Percentiles rank a stretch among this genome's conserved stretches.
Evolutionary conservation across 2,888 invertebrate species (phyloP).

Genomic region (Apodemia mormo): DNA sequence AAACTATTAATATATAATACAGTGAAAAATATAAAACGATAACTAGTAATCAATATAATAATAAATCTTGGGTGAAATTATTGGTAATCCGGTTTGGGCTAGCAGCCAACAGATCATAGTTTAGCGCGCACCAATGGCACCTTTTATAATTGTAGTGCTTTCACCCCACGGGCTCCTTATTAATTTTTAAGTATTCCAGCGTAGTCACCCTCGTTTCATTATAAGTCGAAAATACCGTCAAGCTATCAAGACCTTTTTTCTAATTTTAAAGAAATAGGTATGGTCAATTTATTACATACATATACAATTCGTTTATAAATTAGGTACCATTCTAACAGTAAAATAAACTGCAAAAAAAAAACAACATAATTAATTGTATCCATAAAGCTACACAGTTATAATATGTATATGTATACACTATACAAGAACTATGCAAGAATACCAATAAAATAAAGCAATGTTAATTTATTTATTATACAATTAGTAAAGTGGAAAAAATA

Average conservation of each 20-base stretch:
- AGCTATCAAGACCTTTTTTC: not conserved
- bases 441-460: too few relatives aligned
- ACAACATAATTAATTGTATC: too few relatives aligned
- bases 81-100: not conserved
- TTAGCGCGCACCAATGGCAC: not conserved
- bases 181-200: conserved; percentile 6
- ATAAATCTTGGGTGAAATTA: not conserved
- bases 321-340: too few relatives aligned
- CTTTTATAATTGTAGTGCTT: conserved; percentile 9
- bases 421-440: too few relatives aligned
- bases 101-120: conserved; percentile 9
- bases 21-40: not conserved
- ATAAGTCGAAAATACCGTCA: not conserved
- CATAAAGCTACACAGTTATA: too few relatives aligned
- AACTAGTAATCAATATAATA: not conserved
- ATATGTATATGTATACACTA: too few relatives aligned
- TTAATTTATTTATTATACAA: too few relatives aligned
- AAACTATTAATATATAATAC: too few relatives aligned
- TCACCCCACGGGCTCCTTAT: conserved; percentile 9
- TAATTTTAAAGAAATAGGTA: not conserved
- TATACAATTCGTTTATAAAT: too few relatives aligned
- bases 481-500: too few relatives aligned
- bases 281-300: too few relatives aligned
- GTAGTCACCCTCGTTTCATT: conserved; percentile 11
- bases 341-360: too few relatives aligned